These are phyloP conservation scores for Liasis olivaceus DNA, from an alignment of 2,797 vertebrate species.

Conservation along the genomic window DNA sequence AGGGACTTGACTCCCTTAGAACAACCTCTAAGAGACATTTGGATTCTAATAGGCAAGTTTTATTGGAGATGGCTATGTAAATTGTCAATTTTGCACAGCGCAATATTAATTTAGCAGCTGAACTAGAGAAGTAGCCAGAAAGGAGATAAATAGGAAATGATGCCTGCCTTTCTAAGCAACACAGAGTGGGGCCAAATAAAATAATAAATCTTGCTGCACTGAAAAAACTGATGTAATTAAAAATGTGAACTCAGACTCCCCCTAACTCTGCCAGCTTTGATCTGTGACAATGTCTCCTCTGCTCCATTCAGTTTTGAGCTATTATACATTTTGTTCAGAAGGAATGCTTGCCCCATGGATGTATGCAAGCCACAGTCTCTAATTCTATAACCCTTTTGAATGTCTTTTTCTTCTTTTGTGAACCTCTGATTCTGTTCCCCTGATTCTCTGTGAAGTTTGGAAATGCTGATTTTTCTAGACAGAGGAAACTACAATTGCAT, in stretches of 20 bases:
- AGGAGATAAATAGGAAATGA: constrained; percentile 61
- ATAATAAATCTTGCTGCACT: constrained; percentile 3
- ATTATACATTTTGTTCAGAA: not conserved
- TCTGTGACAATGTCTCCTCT: not conserved
- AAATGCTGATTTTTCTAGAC: not conserved
- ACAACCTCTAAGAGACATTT: constrained; percentile 62
- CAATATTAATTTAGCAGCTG: constrained; percentile 62
- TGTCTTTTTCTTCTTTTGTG: not conserved
- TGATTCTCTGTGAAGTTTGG: not conserved
- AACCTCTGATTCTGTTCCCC: not conserved
- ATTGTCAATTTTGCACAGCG: constrained; percentile 61
- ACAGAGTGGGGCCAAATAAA: constrained; percentile 14
- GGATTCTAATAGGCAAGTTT: constrained; percentile 64
- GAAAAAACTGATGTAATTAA: not conserved
- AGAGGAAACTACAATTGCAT: not conserved
- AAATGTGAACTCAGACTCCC: not conserved
- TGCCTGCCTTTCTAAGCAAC: constrained; percentile 26
- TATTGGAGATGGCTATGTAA: constrained; percentile 68
- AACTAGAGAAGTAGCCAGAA: constrained; percentile 40
- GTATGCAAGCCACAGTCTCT: not conserved
- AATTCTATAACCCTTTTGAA: not conserved
- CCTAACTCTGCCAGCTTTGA: not conserved
- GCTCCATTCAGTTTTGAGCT: not conserved
- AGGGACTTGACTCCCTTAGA: constrained; percentile 69
- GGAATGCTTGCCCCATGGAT: not conserved